Percentiles rank a stretch among this genome's conserved stretches.
phyloP scores from a whole-genome alignment of 2,888 invertebrate species.

The Cerceris rybyensis region DNA sequence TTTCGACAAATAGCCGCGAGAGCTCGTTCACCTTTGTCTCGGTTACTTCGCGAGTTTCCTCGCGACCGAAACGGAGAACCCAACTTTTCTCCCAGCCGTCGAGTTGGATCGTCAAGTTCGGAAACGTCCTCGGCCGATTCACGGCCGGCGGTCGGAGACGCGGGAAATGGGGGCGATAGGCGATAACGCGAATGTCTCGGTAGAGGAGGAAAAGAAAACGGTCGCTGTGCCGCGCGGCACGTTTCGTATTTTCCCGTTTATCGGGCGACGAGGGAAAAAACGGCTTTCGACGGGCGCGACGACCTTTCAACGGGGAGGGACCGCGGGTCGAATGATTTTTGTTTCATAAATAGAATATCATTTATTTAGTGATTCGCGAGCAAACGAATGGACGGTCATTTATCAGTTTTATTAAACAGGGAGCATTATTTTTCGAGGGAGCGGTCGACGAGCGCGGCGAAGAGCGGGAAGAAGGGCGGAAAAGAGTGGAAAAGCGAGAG shows the following conservation, averaged over 20 bases:
- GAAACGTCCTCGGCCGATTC: too few species aligned
- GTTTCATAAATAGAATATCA: slow-evolving; percentile 44
- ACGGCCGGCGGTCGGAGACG: too few species aligned
- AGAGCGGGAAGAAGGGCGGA: not conserved
- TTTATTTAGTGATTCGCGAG: slow-evolving; percentile 37
- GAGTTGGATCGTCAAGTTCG: too few species aligned
- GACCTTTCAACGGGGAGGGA: not conserved
- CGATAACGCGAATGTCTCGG: too few species aligned
- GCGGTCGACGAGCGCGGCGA: not conserved
- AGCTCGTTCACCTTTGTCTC: slow-evolving; percentile 46
- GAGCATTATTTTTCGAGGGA: not conserved
- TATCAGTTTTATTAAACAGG: slow-evolving; percentile 13
- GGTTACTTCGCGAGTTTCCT: slow-evolving; percentile 25
- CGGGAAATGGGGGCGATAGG: too few species aligned
- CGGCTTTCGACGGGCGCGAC: too few species aligned
- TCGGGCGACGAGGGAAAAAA: too few species aligned
- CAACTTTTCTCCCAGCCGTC: not conserved
- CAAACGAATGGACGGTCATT: slow-evolving; percentile 29
- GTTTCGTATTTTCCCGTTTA: not conserved
- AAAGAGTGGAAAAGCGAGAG: not conserved
- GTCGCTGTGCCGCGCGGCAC: too few species aligned
- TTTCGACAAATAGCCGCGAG: slow-evolving; percentile 55
- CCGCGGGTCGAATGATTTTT: slow-evolving; percentile 36
- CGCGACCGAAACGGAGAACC: not conserved
- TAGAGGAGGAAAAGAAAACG: too few species aligned